Conservation (phyloP, 2,113 vertebrate species). For the Lucifuga dentata region DNA sequence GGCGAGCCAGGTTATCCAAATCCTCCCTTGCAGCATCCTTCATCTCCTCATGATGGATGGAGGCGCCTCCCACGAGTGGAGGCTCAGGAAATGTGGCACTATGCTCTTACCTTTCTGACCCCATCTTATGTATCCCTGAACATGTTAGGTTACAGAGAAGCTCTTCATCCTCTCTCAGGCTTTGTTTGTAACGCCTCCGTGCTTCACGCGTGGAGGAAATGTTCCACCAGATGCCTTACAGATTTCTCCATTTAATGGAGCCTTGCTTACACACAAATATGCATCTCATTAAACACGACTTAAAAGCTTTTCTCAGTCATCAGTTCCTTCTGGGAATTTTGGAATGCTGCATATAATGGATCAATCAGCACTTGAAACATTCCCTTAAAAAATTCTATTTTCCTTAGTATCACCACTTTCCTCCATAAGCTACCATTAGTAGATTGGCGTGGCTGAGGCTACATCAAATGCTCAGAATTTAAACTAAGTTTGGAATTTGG, state of each 20-base stretch:
- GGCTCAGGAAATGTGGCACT: conserved; percentile 23
- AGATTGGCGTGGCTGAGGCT: not conserved
- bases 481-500: not conserved
- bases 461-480: not conserved
- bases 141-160: not conserved
- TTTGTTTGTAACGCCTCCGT: not conserved
- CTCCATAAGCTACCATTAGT: not conserved
- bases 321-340: not conserved
- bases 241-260: not conserved
- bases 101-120: conserved; percentile 15
- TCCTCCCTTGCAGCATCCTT: conserved; percentile 30
- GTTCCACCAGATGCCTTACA: not conserved
- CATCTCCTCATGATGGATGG: conserved; percentile 41
- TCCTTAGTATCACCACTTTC: not conserved
- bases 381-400: too few species aligned
- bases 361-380: too few species aligned
- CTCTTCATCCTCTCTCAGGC: not conserved
- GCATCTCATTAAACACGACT: not conserved
- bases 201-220: too few species aligned
- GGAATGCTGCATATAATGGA: not conserved
- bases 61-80: conserved; percentile 60
- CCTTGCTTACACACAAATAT: not conserved
- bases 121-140: not conserved
- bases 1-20: conserved; percentile 8
- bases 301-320: not conserved